Base-by-base conservation (phyloP, 2,888 invertebrate genomes). In the Drosophila nr. perissopoda region DNA sequence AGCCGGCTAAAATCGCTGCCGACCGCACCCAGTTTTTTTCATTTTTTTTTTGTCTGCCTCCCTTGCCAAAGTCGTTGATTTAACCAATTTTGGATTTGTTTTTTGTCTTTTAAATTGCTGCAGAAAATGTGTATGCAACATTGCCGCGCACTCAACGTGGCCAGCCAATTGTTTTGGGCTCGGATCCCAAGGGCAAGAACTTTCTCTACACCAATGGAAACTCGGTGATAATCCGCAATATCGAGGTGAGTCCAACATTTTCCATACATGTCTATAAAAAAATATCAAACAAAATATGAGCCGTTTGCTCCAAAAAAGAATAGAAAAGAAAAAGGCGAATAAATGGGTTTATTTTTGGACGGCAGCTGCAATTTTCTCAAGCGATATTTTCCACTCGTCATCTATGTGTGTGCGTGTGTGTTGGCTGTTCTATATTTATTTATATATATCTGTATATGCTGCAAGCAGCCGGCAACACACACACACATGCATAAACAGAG, bases 191-290 rank as follows among this genome's bases (percentile, higher is more conserved):
- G 93, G 99, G 99, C 59, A 97, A 97, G 91, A 99, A 97, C 92
- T 98, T 99, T 93, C 95, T 99, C 60, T 99, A 99, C 93, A 97
- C 98, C 75, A 99, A 99, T 94, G 99, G 99, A 80, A 98, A 99
- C 93, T 99, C 98, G 88, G 99, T 99, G 76, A 98, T 99, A 92
- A 99, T 99, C 91, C 95, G 99, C 82, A 97, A 99, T 93, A 97
- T 99, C 89, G 97, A 98, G 85, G 85, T 89, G 69, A 86, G 79
- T 52, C 48, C 27, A 21, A 62, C 52, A 56, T 71, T 36, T 51
- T 16, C 46, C 53, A 67, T 79, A 69, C 27, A 33, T 46, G 42
- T 48, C 42, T 36, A n/a, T 68, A 68, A 34, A 34, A 51, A 25
- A 16, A 42, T 25, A 16, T 25, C 46, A 56, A 42, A 51, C 11